A percentile compares a stretch with the other conserved stretches of the same genome.
phyloP scores from a whole-genome alignment of 2,113 vertebrate species.

The Empidonax traillii region DNA sequence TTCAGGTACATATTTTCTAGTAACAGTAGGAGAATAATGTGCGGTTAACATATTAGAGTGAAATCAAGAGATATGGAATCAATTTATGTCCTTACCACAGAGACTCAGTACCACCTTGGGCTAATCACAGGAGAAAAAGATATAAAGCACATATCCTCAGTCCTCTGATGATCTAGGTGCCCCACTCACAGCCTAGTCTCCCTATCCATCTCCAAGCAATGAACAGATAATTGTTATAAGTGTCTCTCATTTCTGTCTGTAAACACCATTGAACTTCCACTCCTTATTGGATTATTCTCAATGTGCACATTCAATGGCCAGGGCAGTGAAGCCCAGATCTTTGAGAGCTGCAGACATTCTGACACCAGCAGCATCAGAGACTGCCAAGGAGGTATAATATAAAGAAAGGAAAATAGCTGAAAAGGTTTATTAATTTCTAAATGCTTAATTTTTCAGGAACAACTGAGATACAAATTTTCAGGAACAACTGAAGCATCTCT shows the following conservation, averaged over 20 bases:
- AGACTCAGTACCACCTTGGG: not conserved
- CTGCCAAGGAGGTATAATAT: not conserved
- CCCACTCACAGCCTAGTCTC: not conserved
- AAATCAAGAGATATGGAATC: not conserved
- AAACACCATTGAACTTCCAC: not conserved
- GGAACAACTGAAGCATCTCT: not conserved
- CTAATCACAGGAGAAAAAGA: not conserved
- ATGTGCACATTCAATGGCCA: not conserved
- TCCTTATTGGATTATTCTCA: not conserved
- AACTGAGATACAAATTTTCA: not conserved
- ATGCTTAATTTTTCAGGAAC: not conserved
- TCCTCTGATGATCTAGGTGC: not conserved
- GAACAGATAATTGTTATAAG: not conserved
- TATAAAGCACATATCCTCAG: not conserved
- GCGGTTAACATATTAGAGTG: not conserved
- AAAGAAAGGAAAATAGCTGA: not conserved
- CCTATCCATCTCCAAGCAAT: not conserved
- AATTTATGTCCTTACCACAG: not conserved
- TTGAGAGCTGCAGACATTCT: not conserved
- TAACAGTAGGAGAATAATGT: not conserved
- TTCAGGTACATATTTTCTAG: slow-evolving; percentile 2
- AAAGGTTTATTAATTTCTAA: not conserved
- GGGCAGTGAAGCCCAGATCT: not conserved
- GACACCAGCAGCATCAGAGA: not conserved
- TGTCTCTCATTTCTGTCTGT: not conserved